These are phyloP conservation scores for Diarsia dahlii DNA, from an alignment of 2,888 invertebrate genomes.

Conservation along the genomic window DNA sequence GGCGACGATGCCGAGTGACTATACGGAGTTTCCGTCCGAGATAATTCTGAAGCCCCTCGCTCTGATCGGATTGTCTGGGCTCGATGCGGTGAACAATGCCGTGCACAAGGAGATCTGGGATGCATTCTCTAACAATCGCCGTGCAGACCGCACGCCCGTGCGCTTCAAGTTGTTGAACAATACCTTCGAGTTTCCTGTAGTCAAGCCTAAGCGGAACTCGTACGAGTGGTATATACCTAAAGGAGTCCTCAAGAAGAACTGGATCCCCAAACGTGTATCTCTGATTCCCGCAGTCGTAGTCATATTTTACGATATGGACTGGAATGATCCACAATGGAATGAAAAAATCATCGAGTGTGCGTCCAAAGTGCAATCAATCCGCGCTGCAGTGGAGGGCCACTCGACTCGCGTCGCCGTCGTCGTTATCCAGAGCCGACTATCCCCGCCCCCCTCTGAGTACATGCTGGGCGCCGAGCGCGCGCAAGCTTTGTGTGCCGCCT, in stretches of 20 bases:
- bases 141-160: slow-evolving; percentile 95
- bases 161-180: slow-evolving; percentile 95
- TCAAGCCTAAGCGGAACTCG: slow-evolving; percentile 96
- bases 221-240: slow-evolving; percentile 99
- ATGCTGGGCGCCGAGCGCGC: slow-evolving; percentile 97
- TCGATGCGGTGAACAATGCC: slow-evolving; percentile 96
- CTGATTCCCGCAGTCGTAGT: slow-evolving; percentile 98
- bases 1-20: slow-evolving; percentile 91
- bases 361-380: slow-evolving; percentile 95
- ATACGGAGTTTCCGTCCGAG: slow-evolving; percentile 95
- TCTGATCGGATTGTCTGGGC: slow-evolving; percentile 96
- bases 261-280: slow-evolving; percentile 98
- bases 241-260: slow-evolving; percentile 98
- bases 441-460: slow-evolving; percentile 95
- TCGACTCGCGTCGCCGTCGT: slow-evolving; percentile 96
- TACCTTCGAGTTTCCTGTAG: slow-evolving; percentile 96
- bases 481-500: slow-evolving; percentile 96
- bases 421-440: slow-evolving; percentile 96
- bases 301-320: slow-evolving; percentile 98
- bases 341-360: slow-evolving; percentile 98
- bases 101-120: slow-evolving; percentile 98
- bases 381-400: slow-evolving; percentile 93
- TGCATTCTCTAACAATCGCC: slow-evolving; percentile 95
- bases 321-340: slow-evolving; percentile 98
- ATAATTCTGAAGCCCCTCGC: slow-evolving; percentile 96